A percentile compares a stretch with the other conserved stretches of the same genome.
Conservation (phyloP, 2,113 vertebrate genomes). For the Collichthys lucidus region DNA sequence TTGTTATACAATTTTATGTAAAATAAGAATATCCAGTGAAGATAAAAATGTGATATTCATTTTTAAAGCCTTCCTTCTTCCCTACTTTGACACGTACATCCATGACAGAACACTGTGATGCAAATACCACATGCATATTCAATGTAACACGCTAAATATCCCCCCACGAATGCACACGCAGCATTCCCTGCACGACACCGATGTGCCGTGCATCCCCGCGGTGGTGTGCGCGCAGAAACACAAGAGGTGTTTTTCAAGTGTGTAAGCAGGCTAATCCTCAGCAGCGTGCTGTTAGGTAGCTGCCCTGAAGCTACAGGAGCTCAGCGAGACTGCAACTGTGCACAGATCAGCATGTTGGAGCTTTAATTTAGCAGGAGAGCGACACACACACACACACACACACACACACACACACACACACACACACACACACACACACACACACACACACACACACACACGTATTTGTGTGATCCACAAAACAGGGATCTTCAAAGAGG, state of each 20-base stretch:
- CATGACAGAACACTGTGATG: background rate
- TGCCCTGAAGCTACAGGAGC: constrained; percentile 23
- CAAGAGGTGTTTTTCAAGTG: background rate
- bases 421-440: background rate
- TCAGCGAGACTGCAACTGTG: constrained; percentile 24
- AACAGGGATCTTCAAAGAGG: background rate
- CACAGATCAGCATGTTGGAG: constrained; percentile 34
- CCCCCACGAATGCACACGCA: constrained; percentile 6
- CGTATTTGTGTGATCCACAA: background rate
- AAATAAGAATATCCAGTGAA: too few species aligned
- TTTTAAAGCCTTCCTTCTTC: background rate
- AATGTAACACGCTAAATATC: background rate
- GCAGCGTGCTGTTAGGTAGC: constrained; percentile 8
- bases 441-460: background rate
- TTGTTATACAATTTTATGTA: too few species aligned
- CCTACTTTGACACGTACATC: background rate
- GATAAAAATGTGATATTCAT: too few species aligned
- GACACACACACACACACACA: too few species aligned
- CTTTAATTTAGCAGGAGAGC: constrained; percentile 1
- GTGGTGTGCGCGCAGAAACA: background rate
- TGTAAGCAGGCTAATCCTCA: constrained; percentile 12
- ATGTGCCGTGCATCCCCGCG: background rate
- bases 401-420: too few species aligned
- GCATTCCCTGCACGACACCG: constrained; percentile 14
- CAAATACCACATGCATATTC: constrained; percentile 45